Evolutionary conservation across 1,140 invertebrate species (phyloP).

Genomic region (Cydia pomonella): DNA sequence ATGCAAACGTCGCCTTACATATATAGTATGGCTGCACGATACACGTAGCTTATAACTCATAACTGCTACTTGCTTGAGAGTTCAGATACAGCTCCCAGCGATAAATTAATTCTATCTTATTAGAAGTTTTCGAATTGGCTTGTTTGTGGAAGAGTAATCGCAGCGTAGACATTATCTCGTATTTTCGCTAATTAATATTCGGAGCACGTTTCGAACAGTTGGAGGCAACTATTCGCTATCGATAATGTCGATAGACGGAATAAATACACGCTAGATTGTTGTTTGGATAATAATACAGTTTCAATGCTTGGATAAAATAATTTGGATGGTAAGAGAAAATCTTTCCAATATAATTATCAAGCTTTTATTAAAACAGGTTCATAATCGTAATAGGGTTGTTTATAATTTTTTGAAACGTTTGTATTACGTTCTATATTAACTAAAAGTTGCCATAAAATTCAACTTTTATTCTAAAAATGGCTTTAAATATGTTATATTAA

Average conservation of each 20-base stretch:
- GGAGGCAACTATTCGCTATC: not conserved
- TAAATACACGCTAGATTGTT: not conserved
- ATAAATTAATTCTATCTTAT: conserved; percentile 3
- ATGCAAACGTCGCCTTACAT: no score
- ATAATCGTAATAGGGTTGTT: no score
- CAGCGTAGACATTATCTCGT: conserved; percentile 7
- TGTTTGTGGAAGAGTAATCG: conserved; percentile 13
- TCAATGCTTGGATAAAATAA: not conserved
- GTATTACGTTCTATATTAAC: no score
- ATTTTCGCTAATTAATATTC: conserved; percentile 6
- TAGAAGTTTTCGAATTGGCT: conserved; percentile 1
- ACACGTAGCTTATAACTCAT: no score
- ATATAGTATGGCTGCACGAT: no score
- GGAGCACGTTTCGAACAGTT: not conserved
- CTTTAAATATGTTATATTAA: no score
- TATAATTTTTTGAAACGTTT: no score
- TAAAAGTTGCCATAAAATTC: no score
- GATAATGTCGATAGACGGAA: not conserved
- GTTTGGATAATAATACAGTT: not conserved
- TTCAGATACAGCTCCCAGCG: no score
- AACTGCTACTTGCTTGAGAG: no score
- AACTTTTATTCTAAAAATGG: no score
- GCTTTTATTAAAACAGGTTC: not conserved
- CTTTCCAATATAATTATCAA: no score
- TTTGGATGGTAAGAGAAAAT: not conserved